These are phyloP conservation scores for Pegoplata infirma DNA, from an alignment of 2,888 invertebrate species.

Conservation along the genomic window DNA sequence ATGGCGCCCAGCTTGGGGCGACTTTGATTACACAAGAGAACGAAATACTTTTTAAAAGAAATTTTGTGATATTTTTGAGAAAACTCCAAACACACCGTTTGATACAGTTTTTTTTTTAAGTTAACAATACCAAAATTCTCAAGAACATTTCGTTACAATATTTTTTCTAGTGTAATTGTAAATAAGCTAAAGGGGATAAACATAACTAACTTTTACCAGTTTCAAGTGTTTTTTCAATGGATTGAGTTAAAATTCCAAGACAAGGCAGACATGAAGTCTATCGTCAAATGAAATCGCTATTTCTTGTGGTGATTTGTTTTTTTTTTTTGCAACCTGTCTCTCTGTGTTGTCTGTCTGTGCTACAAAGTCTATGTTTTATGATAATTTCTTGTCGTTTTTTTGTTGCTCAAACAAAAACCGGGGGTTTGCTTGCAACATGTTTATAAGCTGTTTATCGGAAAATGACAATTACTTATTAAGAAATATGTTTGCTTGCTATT, in stretches of 20 bases:
- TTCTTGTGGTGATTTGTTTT: not conserved
- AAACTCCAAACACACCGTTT: too few species aligned
- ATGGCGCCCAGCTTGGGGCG: too few species aligned
- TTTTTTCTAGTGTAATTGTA: too few species aligned
- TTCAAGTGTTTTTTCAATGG: not conserved
- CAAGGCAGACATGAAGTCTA: constrained; percentile 19
- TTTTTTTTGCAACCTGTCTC: not conserved
- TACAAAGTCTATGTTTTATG: constrained; percentile 28
- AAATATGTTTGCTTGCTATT: constrained; percentile 31
- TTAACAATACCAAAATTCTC: too few species aligned
- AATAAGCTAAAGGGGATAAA: constrained; percentile 1
- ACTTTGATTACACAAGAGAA: too few species aligned
- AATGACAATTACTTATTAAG: constrained; percentile 43
- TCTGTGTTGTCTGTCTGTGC: not conserved
- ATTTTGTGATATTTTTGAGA: too few species aligned
- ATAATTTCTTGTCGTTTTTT: constrained; percentile 15
- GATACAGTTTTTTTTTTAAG: too few species aligned
- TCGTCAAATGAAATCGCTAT: not conserved
- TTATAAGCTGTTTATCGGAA: constrained; percentile 37
- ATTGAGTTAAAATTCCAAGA: not conserved
- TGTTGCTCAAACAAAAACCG: not conserved
- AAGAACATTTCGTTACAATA: too few species aligned
- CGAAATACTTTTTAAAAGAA: too few species aligned
- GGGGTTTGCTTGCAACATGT: constrained; percentile 35
- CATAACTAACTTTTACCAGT: not conserved